Percentiles rank a stretch among this genome's conserved stretches.
Conservation (phyloP, 2,888 invertebrate species). For the Thecophora atra region DNA sequence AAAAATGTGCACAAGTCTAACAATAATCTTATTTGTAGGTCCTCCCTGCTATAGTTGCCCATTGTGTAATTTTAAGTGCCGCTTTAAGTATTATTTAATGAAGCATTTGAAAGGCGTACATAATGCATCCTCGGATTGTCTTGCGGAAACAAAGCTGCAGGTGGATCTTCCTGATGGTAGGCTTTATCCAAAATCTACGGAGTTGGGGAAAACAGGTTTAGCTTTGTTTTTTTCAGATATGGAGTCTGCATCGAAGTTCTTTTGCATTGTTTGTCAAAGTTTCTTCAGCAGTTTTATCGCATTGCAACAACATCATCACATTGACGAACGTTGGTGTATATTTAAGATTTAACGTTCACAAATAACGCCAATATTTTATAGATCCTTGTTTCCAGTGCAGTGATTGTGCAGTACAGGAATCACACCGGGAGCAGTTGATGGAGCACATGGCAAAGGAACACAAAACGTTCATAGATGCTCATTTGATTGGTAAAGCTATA, state of each 20-base stretch:
- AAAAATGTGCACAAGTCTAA: background rate
- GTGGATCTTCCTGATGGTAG: background rate
- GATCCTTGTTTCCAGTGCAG: constrained; percentile 31
- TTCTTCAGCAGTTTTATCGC: constrained; percentile 38
- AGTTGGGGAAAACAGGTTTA: background rate
- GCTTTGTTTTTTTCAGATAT: background rate
- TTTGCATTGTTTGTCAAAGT: constrained; percentile 35
- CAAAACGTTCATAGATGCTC: constrained; percentile 38
- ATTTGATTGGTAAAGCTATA: constrained; percentile 33
- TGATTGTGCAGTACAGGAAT: constrained; percentile 30
- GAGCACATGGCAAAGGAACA: constrained; percentile 40
- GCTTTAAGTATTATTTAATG: constrained; percentile 38
- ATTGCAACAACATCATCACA: constrained; percentile 39
- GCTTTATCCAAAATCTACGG: background rate
- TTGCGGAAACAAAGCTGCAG: background rate
- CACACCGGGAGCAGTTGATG: constrained; percentile 36
- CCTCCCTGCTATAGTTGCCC: constrained; percentile 36
- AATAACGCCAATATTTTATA: constrained; percentile 6
- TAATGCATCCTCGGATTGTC: background rate
- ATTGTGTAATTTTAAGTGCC: constrained; percentile 36
- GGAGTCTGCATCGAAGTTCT: constrained; percentile 26
- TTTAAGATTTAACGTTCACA: background rate
- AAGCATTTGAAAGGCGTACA: constrained; percentile 34
- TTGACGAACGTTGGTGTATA: constrained; percentile 35
- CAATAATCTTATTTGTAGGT: constrained; percentile 26